A percentile compares a stretch with the other conserved stretches of the same genome.
Conservation (phyloP, 2,797 vertebrate species). For the Dendrocincla fuliginosa region DNA sequence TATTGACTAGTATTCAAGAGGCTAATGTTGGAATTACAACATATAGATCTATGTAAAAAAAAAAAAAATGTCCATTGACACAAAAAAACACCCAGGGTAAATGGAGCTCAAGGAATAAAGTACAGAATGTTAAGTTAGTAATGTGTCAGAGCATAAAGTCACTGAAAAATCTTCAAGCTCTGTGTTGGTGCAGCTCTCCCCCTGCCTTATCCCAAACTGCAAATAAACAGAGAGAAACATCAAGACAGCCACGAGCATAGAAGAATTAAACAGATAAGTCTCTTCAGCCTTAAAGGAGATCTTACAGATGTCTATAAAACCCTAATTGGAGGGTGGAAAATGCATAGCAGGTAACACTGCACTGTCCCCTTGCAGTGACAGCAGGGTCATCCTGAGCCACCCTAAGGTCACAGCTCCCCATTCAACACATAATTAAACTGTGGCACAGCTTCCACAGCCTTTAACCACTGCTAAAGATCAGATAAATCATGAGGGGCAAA, state of each 20-base stretch:
- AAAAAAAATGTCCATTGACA: not conserved
- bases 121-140: not conserved
- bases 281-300: not conserved
- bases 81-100: not conserved
- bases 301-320: not conserved
- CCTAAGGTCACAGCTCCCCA: not conserved
- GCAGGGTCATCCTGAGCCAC: not conserved
- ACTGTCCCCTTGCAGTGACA: not conserved
- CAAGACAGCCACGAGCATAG: not conserved
- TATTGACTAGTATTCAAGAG: not conserved
- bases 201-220: not conserved
- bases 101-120: not conserved
- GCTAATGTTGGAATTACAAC: not conserved
- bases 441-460: not conserved
- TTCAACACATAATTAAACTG: not conserved
- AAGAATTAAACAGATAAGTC: not conserved
- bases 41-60: not conserved
- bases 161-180: not conserved
- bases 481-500: not conserved
- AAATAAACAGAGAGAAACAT: not conserved
- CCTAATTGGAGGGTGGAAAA: not conserved
- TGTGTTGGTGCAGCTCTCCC: not conserved
- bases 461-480: not conserved
- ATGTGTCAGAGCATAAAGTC: rapidly evolving
- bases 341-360: not conserved